phyloP scores from a whole-genome alignment of 2,888 invertebrate genomes.

The Ectemnius lituratus region DNA sequence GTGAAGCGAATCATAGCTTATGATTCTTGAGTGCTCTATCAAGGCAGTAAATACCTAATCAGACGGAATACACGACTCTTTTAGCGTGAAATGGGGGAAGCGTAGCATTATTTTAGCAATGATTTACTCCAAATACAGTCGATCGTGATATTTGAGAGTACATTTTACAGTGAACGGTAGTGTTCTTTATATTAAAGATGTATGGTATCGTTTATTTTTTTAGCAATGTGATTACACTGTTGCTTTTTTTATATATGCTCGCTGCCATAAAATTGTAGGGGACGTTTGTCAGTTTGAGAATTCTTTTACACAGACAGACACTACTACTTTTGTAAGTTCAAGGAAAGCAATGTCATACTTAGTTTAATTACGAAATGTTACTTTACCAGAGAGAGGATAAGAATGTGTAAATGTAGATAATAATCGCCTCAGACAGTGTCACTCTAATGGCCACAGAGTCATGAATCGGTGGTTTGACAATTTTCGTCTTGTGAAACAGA shows the following conservation, averaged over 20 bases:
- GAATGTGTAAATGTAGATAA: constrained; percentile 47
- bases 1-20: constrained; percentile 30
- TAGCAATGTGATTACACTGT: constrained; percentile 52
- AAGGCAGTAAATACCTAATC: constrained; percentile 14
- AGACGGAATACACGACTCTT: constrained; percentile 30
- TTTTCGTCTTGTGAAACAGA: too few species aligned
- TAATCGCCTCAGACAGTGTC: background rate
- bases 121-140: constrained; percentile 45
- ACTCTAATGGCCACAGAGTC: background rate
- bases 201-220: constrained; percentile 70
- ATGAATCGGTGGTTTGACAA: background rate
- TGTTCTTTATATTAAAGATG: constrained; percentile 53
- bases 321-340: constrained; percentile 43
- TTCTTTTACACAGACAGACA: constrained; percentile 38
- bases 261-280: constrained; percentile 71
- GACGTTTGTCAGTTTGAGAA: constrained; percentile 49
- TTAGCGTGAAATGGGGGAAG: constrained; percentile 35
- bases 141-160: constrained; percentile 55
- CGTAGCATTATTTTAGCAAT: constrained; percentile 41
- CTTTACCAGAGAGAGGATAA: constrained; percentile 21
- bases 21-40: constrained; percentile 32
- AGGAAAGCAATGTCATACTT: constrained; percentile 25
- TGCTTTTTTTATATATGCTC: constrained; percentile 70
- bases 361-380: constrained; percentile 42
- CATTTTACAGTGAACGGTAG: constrained; percentile 50